A percentile compares a stretch with the other conserved stretches of the same genome.
Conservation (phyloP, 2,888 invertebrate genomes). For the Torymus aiolomorphi region DNA sequence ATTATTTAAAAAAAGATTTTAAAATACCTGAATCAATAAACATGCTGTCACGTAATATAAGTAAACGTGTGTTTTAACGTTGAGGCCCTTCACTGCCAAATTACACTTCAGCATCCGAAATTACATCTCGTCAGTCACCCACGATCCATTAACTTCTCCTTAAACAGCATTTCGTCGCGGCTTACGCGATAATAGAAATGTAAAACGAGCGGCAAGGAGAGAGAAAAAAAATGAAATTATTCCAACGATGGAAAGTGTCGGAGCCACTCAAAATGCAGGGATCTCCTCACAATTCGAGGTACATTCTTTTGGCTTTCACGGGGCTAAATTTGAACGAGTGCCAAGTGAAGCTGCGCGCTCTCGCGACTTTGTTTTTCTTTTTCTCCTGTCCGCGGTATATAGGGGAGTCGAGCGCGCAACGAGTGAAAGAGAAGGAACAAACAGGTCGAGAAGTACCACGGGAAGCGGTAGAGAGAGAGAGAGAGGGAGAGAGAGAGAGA, state of each 20-base stretch:
- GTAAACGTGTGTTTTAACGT: too few species aligned
- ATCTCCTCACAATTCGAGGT: conserved; percentile 20
- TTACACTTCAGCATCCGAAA: not conserved
- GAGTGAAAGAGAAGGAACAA: conserved; percentile 7
- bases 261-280: conserved; percentile 34
- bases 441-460: not conserved
- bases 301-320: conserved; percentile 27
- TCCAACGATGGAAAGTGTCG: conserved; percentile 29
- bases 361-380: conserved; percentile 2
- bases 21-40: too few species aligned
- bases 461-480: not conserved
- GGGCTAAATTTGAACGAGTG: conserved; percentile 58
- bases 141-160: not conserved
- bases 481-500: too few species aligned
- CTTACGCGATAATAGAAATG: not conserved
- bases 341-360: conserved; percentile 57
- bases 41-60: too few species aligned
- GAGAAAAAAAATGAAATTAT: conserved; percentile 8
- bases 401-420: not conserved
- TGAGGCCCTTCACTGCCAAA: too few species aligned
- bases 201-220: not conserved
- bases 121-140: not conserved
- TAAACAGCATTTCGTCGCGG: not conserved
- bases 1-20: too few species aligned
- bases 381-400: not conserved